Base-by-base conservation (phyloP, 2,797 vertebrate species). In the Spizella passerina region DNA sequence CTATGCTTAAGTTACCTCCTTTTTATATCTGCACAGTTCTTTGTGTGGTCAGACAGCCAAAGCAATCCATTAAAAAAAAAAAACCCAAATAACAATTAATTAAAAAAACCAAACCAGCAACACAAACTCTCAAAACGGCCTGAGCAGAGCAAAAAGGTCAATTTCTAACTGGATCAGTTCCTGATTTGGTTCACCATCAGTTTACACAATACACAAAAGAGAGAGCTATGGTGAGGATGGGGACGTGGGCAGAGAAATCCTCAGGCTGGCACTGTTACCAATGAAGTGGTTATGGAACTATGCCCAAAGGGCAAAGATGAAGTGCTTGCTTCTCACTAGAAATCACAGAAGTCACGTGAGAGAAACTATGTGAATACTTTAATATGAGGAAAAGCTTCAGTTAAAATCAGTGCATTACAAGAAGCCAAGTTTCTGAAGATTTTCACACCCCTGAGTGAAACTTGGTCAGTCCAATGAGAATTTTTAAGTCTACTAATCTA, bases 221-320 rank as follows among this genome's bases (percentile, higher is more conserved):
- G 36, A 71, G 34, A 63, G 34, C 71, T 64, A 21, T 75, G 56
- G 34, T 5, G 4, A 82, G 55, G 27, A 70, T 52, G 14, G 38
- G 43, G 61, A 56, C 2, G 2, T 1, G 3, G 34, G 26, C 69
- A 87, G 36, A 68, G 68, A 70, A 65, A 34, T 88, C 52, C 30
- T 78, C 84, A 84, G 39, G 44, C 60, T 88, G 73, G 63, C 63
- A 59, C 46, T 61, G 83, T 60, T 83, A 95, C 23, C 38, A 46
- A 19, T 76, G 24, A 57, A 93, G 47, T 5, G 3, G 5, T 2
- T 77, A 23, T 77, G 65, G 70, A 88, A 92, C 91, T 94, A 41
- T 91, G 95, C 57, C 89, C 89, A 68, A 79, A 82, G 94, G 79
- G 76, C 96, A 95, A 95, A 95, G 95, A 91, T 93, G 12, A 95